These are phyloP conservation scores for Sisor rabdophorus DNA, from an alignment of 2,113 vertebrate species.

Conservation along the genomic window DNA sequence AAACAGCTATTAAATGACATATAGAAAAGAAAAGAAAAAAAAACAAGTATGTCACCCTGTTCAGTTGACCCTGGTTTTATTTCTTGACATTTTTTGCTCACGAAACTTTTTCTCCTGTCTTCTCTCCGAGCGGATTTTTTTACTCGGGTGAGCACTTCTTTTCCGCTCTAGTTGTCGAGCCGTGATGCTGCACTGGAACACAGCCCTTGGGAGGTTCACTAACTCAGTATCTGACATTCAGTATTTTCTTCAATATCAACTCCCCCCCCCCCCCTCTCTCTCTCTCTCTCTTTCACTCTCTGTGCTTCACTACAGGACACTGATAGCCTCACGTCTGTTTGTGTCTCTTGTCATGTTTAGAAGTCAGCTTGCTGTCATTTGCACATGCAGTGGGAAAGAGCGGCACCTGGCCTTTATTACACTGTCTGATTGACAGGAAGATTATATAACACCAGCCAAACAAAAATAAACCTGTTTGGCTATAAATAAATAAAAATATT, in stretches of 20 bases:
- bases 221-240: slow-evolving; percentile 39
- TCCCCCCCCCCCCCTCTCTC: neutral
- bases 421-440: slow-evolving; percentile 1
- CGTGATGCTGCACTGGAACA: slow-evolving; percentile 23
- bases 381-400: slow-evolving; percentile 19
- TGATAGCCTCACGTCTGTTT: slow-evolving; percentile 37
- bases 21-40: neutral
- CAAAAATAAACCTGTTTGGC: neutral
- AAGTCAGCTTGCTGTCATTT: slow-evolving; percentile 34
- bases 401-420: slow-evolving; percentile 10
- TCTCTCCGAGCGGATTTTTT: slow-evolving; percentile 25
- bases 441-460: slow-evolving; percentile 8
- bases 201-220: slow-evolving; percentile 42
- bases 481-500: too few relatives aligned
- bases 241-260: slow-evolving; percentile 39
- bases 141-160: slow-evolving; percentile 32
- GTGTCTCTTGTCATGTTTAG: slow-evolving; percentile 23
- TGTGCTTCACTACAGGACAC: slow-evolving; percentile 26
- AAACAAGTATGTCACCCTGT: slow-evolving; percentile 12
- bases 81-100: neutral
- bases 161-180: slow-evolving; percentile 45
- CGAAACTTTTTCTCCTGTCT: slow-evolving; percentile 24
- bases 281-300: slow-evolving; percentile 3
- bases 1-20: neutral
- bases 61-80: slow-evolving; percentile 16